A percentile compares a stretch with the other conserved stretches of the same genome.
Evolutionary conservation across 1,140 invertebrate genomes (phyloP).

Genomic region (Drosophila pandora): DNA sequence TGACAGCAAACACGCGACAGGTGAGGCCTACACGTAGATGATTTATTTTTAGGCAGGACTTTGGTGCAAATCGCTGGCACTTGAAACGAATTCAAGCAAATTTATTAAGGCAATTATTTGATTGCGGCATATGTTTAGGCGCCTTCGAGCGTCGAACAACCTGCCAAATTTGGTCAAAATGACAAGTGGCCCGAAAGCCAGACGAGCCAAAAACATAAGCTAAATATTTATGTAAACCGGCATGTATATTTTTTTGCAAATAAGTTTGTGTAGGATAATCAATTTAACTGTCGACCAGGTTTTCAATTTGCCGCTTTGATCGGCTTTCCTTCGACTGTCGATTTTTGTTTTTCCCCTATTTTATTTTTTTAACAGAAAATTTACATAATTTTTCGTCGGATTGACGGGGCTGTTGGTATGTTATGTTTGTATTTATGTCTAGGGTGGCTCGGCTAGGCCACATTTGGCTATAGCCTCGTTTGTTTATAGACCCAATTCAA

Average conservation of each 20-base stretch:
- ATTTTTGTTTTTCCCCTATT: constrained; percentile 8
- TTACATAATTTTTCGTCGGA: constrained; percentile 71
- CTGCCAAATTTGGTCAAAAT: constrained; percentile 72
- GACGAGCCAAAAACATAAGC: constrained; percentile 20
- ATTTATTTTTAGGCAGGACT: constrained; percentile 41
- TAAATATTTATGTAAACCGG: constrained; percentile 26
- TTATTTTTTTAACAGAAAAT: constrained; percentile 41
- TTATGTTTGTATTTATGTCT: constrained; percentile 20
- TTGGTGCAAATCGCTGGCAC: constrained; percentile 62
- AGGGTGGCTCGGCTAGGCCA: constrained; percentile 39
- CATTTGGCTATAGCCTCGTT: constrained; percentile 72
- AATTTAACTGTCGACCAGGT: constrained; percentile 72
- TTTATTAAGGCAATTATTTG: constrained; percentile 76
- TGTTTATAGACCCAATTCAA: constrained; percentile 65
- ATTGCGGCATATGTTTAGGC: constrained; percentile 56
- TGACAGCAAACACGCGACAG: constrained; percentile 61
- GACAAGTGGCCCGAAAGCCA: constrained; percentile 40
- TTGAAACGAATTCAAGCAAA: constrained; percentile 61
- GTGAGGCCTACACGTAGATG: constrained; percentile 45
- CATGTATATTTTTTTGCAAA: constrained; percentile 26
- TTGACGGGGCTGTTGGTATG: constrained; percentile 29
- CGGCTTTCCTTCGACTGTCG: constrained; percentile 48
- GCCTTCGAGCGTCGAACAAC: constrained; percentile 19
- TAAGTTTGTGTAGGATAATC: constrained; percentile 57
- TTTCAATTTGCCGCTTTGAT: constrained; percentile 60